Evolutionary conservation across 37 sponge, comb jelly and placozoan genomes (phyloP), one percentile per base, ranked within the genome.

Genomic region (Halichondria panicea): DNA sequence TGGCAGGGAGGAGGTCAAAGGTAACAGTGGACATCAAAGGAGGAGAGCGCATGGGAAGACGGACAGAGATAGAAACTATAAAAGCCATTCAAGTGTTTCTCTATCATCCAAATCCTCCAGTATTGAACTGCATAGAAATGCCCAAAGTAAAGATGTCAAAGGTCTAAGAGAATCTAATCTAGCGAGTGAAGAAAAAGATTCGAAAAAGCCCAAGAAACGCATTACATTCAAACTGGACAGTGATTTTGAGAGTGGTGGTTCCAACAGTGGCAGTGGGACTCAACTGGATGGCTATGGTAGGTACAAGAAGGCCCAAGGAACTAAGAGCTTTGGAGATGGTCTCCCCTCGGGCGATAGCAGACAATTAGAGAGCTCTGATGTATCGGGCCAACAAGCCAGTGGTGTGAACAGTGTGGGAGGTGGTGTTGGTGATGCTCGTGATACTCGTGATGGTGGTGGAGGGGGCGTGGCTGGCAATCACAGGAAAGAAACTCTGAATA

Each of bases 161-260:
- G 18, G 40, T 28, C 34, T 8, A 46, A 43, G n/a, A 28, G 63
- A 31, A n/a, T 44, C 38, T 18, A 30, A 59, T 53, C 34, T 24
- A n/a, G 56, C 40, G 36, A 27, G 39, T 8, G 62, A 34, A 4
- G 65, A 33, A 7, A 42, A 21, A 5, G 36, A 22, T 31, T 38
- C 13, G 18, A 67, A 63, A n/a, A 67, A 57, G 59, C 68, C 73
- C 60, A 81, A 75, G 43, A 77, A 71, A 25, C 43, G 56, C 34
- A 89, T 89, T 19, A 68, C 84, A 1, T 89, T 89, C 50, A 78
- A 82, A 35, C 52, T 89, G 43, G 76, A 83, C 37, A 21, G 48
- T 36, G 55, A 58, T 19, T 54, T 71, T 57, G 63, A 11, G 7
- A 42, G 30, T 7, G 40, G 42, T 31, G 63, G 32, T 63, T 3